These are phyloP conservation scores for Drosophila orosa DNA, from an alignment of 1,140 invertebrate species.

Conservation along the genomic window DNA sequence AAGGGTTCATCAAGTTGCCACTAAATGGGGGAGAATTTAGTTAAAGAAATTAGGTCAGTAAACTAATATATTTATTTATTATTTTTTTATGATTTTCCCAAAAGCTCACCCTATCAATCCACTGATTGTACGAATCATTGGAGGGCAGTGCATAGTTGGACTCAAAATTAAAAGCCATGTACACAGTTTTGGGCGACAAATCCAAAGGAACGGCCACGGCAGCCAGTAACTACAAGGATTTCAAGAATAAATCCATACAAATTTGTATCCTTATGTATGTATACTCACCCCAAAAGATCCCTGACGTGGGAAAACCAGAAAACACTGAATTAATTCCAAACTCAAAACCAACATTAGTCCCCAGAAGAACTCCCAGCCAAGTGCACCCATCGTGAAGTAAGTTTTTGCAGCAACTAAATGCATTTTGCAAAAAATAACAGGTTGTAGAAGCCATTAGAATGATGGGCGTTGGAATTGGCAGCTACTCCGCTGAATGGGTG, in stretches of 20 bases:
- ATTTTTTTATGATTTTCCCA: background rate
- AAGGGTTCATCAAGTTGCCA: conserved; percentile 70
- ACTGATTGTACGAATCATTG: conserved; percentile 70
- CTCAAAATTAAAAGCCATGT: conserved; percentile 91
- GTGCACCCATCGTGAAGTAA: conserved; percentile 46
- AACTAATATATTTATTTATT: background rate
- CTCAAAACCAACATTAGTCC: background rate
- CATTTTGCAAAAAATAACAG: conserved; percentile 23
- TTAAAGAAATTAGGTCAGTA: background rate
- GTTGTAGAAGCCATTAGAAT: conserved; percentile 8
- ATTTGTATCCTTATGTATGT: background rate
- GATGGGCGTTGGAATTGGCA: conserved; percentile 32
- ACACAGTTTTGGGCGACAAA: conserved; percentile 87
- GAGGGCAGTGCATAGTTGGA: conserved; percentile 87
- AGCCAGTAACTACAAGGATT: conserved; percentile 84
- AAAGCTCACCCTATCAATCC: conserved; percentile 68
- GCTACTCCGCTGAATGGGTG: conserved; percentile 10
- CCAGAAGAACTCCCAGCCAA: conserved; percentile 6
- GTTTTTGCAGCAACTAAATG: conserved; percentile 49
- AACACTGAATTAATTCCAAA: background rate
- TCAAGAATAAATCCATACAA: background rate
- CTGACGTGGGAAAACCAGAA: conserved; percentile 71
- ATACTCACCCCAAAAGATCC: conserved; percentile 68
- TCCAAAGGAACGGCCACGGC: conserved; percentile 90
- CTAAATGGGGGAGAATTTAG: conserved; percentile 18